These are phyloP conservation scores for Megatriorchis doriae DNA, from an alignment of 2,113 vertebrate genomes.

Conservation along the genomic window DNA sequence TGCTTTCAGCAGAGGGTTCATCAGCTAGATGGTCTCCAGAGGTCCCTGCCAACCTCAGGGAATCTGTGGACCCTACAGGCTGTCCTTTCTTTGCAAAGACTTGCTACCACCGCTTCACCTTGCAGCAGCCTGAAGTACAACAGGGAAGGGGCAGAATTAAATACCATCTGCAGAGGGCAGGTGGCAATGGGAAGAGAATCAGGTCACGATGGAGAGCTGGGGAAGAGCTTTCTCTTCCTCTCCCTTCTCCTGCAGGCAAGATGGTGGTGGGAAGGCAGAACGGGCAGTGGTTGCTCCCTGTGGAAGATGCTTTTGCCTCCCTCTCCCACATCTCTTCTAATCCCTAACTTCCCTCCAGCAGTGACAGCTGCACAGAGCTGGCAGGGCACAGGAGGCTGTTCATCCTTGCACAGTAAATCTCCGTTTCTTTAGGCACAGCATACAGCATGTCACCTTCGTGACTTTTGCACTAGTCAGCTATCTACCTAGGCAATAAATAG, in stretches of 20 bases:
- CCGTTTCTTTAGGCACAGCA: neutral
- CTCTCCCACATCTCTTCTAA: neutral
- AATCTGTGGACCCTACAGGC: neutral
- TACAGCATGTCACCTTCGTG: neutral
- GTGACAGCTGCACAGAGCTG: neutral
- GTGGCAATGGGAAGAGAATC: neutral
- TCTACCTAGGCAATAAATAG: neutral
- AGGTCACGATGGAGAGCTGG: neutral
- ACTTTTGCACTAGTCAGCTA: conserved; percentile 4
- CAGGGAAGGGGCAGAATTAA: neutral
- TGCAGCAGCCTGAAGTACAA: neutral
- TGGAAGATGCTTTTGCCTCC: neutral
- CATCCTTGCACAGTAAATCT: neutral
- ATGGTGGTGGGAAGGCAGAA: neutral
- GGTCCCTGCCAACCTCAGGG: neutral
- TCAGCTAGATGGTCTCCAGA: neutral
- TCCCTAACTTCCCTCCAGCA: neutral
- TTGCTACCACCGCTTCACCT: neutral
- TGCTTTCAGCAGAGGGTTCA: neutral
- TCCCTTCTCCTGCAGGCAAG: neutral
- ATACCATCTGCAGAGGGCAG: neutral
- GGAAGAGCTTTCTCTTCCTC: neutral
- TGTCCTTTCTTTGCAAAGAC: neutral
- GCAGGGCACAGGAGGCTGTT: neutral
- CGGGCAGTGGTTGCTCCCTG: neutral